Base-by-base conservation (phyloP, 2,888 invertebrate genomes). In the Himalopsyche japonica region DNA sequence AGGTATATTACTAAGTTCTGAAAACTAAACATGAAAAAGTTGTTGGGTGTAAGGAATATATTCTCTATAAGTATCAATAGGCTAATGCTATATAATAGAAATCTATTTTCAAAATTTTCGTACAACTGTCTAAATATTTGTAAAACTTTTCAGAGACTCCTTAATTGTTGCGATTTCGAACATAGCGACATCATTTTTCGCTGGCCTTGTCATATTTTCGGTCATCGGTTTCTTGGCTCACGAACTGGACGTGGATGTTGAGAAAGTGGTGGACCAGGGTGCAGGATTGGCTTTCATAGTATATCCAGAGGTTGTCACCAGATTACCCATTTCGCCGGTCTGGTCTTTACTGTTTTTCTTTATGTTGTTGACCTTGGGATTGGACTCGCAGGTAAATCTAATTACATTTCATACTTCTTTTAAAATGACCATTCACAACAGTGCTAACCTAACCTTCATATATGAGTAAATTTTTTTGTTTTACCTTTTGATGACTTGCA, bases 291-390 rank as follows among this genome's bases (percentile, higher is more conserved):
- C 96, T 0, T 97, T 97, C 88, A 95, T 97, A 85, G 96, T 96
- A n/a, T 96, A 97, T 89, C 96, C 97, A 0, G 97, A 97, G 91
- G 95, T 95, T 85, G 95, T 97, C 0, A 94, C 96, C 0, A 93
- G 95, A 86, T 90, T 97, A 86, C 96, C 97, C 0, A 93, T 96
- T 0, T 94, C 97, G 0, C 96, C 96, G 0, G 91, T 97, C 10
- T 97, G 97, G 96, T 95, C 97, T 7, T 93, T 96, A 82, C 91
- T 97, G 4, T 97, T 96, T 91, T 97, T 97, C 90, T 93, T 95
- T 82, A 96, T 96, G 96, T 91, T 96, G 47, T 91, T 96, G 81
- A 95, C 95, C 0, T 91, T 96, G 80, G 96, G 96, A 76, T 91
- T 96, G 84, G 95, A 95, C 88, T 95, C 95, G 10, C 95, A 94